phyloP scores from a whole-genome alignment of 2,113 vertebrate species.

The Ochotona curzoniae region DNA sequence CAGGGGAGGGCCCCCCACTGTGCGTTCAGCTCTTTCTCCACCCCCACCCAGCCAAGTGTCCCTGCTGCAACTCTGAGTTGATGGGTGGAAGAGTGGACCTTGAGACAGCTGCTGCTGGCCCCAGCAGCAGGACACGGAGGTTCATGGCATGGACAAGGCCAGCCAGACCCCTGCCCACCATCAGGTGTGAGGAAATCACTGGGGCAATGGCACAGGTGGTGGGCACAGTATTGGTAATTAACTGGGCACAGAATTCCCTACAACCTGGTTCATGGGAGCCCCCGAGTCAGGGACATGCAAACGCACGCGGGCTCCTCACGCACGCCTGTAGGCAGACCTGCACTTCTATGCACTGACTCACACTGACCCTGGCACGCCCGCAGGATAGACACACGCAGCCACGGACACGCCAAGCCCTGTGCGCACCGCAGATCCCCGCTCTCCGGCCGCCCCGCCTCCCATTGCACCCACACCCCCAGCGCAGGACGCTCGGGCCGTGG shows the following conservation, averaged over 20 bases:
- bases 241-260: too few relatives aligned
- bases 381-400: neutral
- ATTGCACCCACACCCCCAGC: constrained; percentile 41
- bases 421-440: neutral
- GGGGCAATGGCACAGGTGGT: too few relatives aligned
- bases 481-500: constrained; percentile 71
- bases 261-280: too few relatives aligned
- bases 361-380: neutral
- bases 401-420: neutral
- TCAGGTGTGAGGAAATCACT: too few relatives aligned
- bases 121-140: neutral
- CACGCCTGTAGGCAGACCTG: neutral
- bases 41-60: too few relatives aligned
- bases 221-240: too few relatives aligned
- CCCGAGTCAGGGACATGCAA: too few relatives aligned
- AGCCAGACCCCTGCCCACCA: neutral
- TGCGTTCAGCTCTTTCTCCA: too few relatives aligned
- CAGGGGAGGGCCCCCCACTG: neutral
- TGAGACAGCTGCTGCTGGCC: too few relatives aligned
- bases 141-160: neutral
- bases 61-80: too few relatives aligned
- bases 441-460: constrained; percentile 33
- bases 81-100: too few relatives aligned
- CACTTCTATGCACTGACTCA: neutral
- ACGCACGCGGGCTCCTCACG: neutral